These are phyloP conservation scores for Ephialtes manifestator DNA, from an alignment of 2,888 invertebrate species.

Conservation along the genomic window DNA sequence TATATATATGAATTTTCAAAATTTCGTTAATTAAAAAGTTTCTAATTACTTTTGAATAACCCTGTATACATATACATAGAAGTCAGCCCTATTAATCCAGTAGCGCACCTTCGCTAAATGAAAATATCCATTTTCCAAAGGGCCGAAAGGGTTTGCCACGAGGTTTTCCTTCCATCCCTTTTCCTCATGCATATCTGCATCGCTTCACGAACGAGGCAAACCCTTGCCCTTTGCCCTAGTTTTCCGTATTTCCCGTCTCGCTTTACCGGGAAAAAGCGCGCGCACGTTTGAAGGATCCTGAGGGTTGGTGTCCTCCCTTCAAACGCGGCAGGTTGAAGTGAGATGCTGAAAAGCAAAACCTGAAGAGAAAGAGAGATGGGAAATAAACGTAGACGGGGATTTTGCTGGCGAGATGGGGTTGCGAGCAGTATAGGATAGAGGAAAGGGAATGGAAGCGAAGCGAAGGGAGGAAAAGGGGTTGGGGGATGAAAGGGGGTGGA, in stretches of 20 bases:
- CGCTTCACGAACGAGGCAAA: conserved; percentile 62
- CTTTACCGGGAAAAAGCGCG: conserved; percentile 43
- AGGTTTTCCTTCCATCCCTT: conserved; percentile 29
- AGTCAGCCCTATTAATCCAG: not conserved
- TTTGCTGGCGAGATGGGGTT: conserved; percentile 22
- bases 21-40: too few species aligned
- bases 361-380: conserved; percentile 39
- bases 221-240: conserved; percentile 82
- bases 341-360: conserved; percentile 17
- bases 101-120: conserved; percentile 42
- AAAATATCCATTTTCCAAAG: conserved; percentile 56
- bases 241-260: conserved; percentile 67
- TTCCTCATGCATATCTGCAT: conserved; percentile 24
- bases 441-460: conserved; percentile 45
- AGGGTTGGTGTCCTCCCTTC: conserved; percentile 42
- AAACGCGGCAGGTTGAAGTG: not conserved
- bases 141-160: conserved; percentile 27
- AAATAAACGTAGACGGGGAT: conserved; percentile 51
- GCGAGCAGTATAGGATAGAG: conserved; percentile 28
- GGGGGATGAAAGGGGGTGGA: conserved; percentile 41
- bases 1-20: too few species aligned
- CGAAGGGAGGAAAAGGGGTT: conserved; percentile 57
- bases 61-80: not conserved
- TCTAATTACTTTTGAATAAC: too few species aligned
- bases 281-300: conserved; percentile 70